Conservation (phyloP, 2,888 invertebrate species). For the Phaedon cochleariae region DNA sequence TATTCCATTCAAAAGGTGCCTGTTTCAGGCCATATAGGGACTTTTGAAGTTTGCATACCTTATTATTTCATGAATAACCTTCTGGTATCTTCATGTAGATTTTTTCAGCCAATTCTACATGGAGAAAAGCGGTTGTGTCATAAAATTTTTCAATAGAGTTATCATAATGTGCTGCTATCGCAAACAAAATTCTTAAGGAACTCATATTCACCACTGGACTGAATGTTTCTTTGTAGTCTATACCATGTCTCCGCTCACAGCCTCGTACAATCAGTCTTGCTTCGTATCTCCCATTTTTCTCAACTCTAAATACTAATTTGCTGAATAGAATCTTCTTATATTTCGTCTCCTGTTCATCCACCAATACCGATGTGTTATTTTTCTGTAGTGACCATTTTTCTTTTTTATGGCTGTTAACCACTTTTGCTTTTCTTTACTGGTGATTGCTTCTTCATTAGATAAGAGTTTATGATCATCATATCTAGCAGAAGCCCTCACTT, state of each 20-base stretch:
- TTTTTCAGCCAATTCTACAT: constrained; percentile 31
- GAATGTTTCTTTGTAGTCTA: constrained; percentile 30
- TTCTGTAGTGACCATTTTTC: too few relatives aligned
- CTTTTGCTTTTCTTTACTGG: too few relatives aligned
- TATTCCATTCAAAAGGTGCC: constrained; percentile 16
- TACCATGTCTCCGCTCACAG: constrained; percentile 29
- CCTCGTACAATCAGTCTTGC: neutral
- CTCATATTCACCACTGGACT: constrained; percentile 28
- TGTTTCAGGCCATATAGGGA: constrained; percentile 27
- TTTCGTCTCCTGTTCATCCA: too few relatives aligned
- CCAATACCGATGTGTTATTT: too few relatives aligned
- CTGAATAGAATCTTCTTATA: too few relatives aligned
- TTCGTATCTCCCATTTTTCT: too few relatives aligned
- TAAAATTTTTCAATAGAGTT: constrained; percentile 32
- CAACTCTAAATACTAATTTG: too few relatives aligned
- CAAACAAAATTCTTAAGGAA: constrained; percentile 24
- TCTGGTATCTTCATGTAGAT: constrained; percentile 38
- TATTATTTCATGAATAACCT: constrained; percentile 20
- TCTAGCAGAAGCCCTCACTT: too few relatives aligned
- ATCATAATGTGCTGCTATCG: constrained; percentile 21
- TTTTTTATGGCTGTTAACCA: too few relatives aligned
- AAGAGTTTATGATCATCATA: too few relatives aligned
- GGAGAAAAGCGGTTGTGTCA: constrained; percentile 37
- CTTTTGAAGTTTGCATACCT: constrained; percentile 23
- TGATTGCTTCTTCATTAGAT: too few relatives aligned